A percentile compares a stretch with the other conserved stretches of the same genome.
These are phyloP conservation scores for Eristalinus aeneus DNA, from an alignment of 2,888 invertebrate species.

Conservation along the genomic window DNA sequence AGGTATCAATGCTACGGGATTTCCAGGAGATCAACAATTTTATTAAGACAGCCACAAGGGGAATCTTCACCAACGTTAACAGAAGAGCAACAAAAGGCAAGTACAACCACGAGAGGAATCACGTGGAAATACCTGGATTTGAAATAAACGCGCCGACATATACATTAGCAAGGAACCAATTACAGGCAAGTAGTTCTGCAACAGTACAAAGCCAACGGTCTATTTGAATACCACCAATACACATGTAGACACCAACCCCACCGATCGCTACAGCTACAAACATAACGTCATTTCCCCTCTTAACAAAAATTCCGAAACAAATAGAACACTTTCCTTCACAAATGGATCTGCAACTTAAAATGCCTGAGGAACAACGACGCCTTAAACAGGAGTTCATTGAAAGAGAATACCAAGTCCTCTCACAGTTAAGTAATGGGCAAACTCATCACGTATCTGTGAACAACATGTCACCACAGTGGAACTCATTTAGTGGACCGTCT, in stretches of 20 bases:
- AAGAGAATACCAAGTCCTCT: slow-evolving; percentile 8
- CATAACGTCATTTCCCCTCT: background rate
- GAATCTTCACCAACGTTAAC: background rate
- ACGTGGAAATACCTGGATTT: slow-evolving; percentile 2
- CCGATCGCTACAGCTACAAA: background rate
- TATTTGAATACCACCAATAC: background rate
- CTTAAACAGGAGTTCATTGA: slow-evolving; percentile 8
- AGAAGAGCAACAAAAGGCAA: slow-evolving; percentile 4
- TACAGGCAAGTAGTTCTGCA: background rate
- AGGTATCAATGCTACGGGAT: background rate
- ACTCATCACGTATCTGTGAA: background rate
- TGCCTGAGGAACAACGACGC: slow-evolving; percentile 3
- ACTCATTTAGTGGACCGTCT: background rate
- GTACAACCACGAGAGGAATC: background rate
- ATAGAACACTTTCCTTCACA: slow-evolving; percentile 1
- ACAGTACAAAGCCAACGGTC: background rate
- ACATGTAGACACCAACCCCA: background rate
- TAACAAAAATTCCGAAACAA: slow-evolving; percentile 5
- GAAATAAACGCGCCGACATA: background rate
- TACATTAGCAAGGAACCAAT: background rate
- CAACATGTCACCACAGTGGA: background rate
- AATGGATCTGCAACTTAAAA: slow-evolving; percentile 10
- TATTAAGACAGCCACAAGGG: background rate
- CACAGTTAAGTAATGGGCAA: slow-evolving; percentile 2
- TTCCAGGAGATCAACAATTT: background rate